Evolutionary conservation across 2,797 vertebrate genomes (phyloP), one percentile per base, ranked within the genome.

Genomic region (Centroberyx gerrardi): DNA sequence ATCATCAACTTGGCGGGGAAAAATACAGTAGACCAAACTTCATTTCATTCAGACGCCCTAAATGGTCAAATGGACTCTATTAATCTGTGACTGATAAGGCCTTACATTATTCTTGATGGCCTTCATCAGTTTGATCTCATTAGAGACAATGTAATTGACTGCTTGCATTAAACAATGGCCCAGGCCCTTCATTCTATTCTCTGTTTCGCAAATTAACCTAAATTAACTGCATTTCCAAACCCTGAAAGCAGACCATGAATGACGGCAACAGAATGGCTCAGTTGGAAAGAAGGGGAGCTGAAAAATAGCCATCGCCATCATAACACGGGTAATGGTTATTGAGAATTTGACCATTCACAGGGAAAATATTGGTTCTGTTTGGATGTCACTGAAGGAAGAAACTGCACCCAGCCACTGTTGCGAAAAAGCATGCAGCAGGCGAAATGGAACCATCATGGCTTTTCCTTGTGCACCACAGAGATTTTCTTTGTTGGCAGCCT

Each of bases 41-140:
- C 6, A 80, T 72, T 80, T 54, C 27, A 82, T 80, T 88, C 65
- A 68, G 68, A 73, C 48, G 62, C 58, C 36, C 59, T 40, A 62
- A 87, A 78, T 82, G 74, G 71, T 83, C 71, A 77, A 63, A 78
- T 31, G 8, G 81, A 80, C 80, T 89, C 80, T 36, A 79, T 88
- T 88, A 90, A 91, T 90, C 76, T 81, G 68, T 54, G 79, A 67
- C 81, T 73, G 81, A 90, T 91, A 77, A 87, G 72, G 54, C 80
- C 89, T 81, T 84, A 76, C 75, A 85, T 74, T 84, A 18, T 74
- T 85, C 81, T 55, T 76, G 84, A 88, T 88, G 83, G 87, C 77
- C 80, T 86, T 79, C 85, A 92, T 92, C 86, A 85, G 64, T 89
- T 83, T 90, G 87, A 91, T 88, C 88, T 92, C 72, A 89, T 91